A percentile compares a stretch with the other conserved stretches of the same genome.
These are phyloP conservation scores for Sternarchorhynchus goeldii DNA, from an alignment of 2,797 vertebrate species.

Conservation along the genomic window DNA sequence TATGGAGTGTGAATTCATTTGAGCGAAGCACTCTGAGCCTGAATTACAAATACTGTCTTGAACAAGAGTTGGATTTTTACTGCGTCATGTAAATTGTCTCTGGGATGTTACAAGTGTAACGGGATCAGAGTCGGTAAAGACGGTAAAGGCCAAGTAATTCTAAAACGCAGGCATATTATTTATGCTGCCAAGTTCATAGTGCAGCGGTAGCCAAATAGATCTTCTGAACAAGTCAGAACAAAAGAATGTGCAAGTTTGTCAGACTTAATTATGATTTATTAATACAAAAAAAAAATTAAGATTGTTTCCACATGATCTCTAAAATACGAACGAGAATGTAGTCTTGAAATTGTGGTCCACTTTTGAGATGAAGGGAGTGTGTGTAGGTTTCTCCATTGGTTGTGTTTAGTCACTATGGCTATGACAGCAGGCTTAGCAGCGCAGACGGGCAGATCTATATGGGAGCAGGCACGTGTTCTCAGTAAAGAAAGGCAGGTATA, in stretches of 20 bases:
- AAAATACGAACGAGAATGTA: constrained; percentile 10
- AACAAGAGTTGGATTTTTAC: not conserved
- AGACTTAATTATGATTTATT: not conserved
- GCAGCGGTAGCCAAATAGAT: not conserved
- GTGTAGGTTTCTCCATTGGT: not conserved
- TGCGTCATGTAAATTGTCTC: not conserved
- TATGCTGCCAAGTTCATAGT: too few relatives aligned
- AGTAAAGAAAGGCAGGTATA: not conserved
- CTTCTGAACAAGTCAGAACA: not conserved
- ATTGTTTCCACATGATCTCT: constrained; percentile 1
- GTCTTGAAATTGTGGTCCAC: not conserved
- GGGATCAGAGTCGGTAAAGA: not conserved
- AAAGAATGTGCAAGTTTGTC: not conserved
- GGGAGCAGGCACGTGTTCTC: constrained; percentile 14
- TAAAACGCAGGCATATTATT: not conserved
- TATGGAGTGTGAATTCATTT: constrained; percentile 36
- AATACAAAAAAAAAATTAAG: not conserved
- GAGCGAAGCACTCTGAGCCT: constrained; percentile 4
- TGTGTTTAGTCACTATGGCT: constrained; percentile 56
- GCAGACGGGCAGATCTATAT: constrained; percentile 12
- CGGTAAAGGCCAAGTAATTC: not conserved
- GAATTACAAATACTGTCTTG: constrained; percentile 9
- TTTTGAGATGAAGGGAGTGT: constrained; percentile 18
- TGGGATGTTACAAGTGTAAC: not conserved
- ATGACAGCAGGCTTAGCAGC: constrained; percentile 74